phyloP scores from a whole-genome alignment of 2,113 vertebrate genomes.

The Notarius lentiginosus region DNA sequence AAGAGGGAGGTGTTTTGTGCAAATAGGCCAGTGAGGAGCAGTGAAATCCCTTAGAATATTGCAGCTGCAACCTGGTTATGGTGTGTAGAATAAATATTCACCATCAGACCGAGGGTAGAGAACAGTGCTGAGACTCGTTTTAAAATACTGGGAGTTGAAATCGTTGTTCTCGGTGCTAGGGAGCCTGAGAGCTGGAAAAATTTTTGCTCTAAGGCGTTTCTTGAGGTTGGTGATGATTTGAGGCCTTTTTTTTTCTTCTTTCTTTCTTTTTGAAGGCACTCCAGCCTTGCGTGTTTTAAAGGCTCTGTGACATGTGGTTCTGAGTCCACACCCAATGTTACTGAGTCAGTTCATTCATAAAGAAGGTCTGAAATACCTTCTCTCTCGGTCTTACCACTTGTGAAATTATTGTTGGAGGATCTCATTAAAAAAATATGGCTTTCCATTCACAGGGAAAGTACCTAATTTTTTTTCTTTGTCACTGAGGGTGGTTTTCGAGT shows the following conservation, averaged over 20 bases:
- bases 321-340: constrained; percentile 11
- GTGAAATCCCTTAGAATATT: constrained; percentile 50
- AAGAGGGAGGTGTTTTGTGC: not conserved
- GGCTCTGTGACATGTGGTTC: constrained; percentile 3
- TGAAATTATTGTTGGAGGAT: not conserved
- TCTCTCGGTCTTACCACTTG: not conserved
- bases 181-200: not conserved
- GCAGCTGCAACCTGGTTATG: constrained; percentile 83
- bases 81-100: constrained; percentile 65
- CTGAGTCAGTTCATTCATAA: constrained; percentile 21
- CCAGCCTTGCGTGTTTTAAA: not conserved
- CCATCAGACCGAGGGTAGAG: constrained; percentile 40
- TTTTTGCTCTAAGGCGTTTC: not conserved
- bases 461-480: constrained; percentile 5
- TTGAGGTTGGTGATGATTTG: not conserved
- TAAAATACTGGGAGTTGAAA: not conserved
- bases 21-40: constrained; percentile 43
- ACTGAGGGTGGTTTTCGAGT: not conserved
- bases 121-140: not conserved
- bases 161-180: not conserved
- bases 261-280: not conserved
- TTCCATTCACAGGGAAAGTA: constrained; percentile 36
- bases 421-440: not conserved
- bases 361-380: constrained; percentile 6
- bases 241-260: not conserved